Base-by-base conservation (phyloP, 1,140 invertebrate species). In the Lasaia peninsularis region DNA sequence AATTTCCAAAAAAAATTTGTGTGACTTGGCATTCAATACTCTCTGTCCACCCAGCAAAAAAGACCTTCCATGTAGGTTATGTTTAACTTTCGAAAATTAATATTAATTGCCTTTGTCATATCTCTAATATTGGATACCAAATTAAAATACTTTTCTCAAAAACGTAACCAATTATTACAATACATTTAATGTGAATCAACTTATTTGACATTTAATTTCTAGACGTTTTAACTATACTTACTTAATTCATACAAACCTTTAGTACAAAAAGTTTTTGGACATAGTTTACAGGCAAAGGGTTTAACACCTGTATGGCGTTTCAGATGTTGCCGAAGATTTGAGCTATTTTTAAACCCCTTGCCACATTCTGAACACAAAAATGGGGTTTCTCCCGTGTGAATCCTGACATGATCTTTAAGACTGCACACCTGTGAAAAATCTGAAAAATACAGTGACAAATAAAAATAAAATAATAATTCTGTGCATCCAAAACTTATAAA, bases 291-390 rank as follows among this genome's bases (percentile, higher is more conserved):
- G 3, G 91, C 71, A 63, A 91, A 92, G 0, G 92, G 90, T 61
- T 93, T 93, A 16, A 92, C 56, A 0, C 92, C 92, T 7, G 91
- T 90, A 62, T 93, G 92, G 21, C 92, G 78, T 61, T 92, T 89
- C 48, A 92, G 86, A 63, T 93, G 92, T 67, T 92, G 92, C 8
- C 91, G 77, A 20, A 93, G 71, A 68, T 93, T 92, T 32, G 91
- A 91, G 50, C 90, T 87, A 68, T 92, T 92, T 50, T 90, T 90
- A 69, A 94, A 94, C 2, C 91, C 89, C 67, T 92, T 92, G 0
- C 92, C 92, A 67, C 93, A 94, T 40, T 91, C 86, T 0, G 91
- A 91, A 74, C 93, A 94, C 4, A 93, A 75, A 73, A 90, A 93
- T 1, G 92, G 92, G 33, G 91, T 92, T 67, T 93, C 92, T 0